These are phyloP conservation scores for Rhagoletis pomonella DNA, from an alignment of 1,140 invertebrate genomes.

Conservation along the genomic window DNA sequence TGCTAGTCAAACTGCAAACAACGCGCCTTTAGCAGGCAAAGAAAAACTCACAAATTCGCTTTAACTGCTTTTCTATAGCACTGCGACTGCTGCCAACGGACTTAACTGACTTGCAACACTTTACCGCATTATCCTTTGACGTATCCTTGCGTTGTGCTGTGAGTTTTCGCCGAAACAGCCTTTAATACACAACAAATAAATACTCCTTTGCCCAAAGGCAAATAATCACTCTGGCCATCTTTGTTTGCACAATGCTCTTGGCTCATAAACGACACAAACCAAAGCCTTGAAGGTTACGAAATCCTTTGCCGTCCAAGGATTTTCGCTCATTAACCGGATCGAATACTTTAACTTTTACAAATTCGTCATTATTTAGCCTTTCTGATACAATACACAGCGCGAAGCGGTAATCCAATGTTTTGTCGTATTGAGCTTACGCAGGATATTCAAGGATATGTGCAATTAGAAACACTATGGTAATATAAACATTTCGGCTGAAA, in stretches of 20 bases:
- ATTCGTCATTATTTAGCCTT: not conserved
- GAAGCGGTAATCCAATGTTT: not conserved
- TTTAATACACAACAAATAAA: not conserved
- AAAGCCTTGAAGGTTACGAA: not conserved
- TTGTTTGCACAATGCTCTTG: slow-evolving; percentile 29
- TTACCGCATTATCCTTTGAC: slow-evolving; percentile 39
- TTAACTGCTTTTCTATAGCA: not conserved
- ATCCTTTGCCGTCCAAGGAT: slow-evolving; percentile 38
- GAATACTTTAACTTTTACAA: slow-evolving; percentile 6
- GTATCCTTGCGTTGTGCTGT: not conserved
- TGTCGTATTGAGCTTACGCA: not conserved
- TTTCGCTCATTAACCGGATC: slow-evolving; percentile 46
- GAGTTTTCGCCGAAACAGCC: not conserved
- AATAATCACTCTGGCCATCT: slow-evolving; percentile 29
- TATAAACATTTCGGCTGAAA: not conserved
- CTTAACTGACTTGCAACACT: slow-evolving; percentile 41
- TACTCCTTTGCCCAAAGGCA: not conserved
- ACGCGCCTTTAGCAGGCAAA: not conserved
- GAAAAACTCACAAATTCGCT: not conserved
- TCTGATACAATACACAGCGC: not conserved
- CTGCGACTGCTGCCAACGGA: not conserved
- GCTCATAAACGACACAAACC: not conserved
- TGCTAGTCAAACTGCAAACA: not conserved
- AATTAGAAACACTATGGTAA: slow-evolving; percentile 10
- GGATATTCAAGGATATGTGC: slow-evolving; percentile 47